Evolutionary conservation across 2,113 vertebrate species (phyloP), one percentile per base, ranked within the genome.

Genomic region (Campylorhamphus procurvoides): DNA sequence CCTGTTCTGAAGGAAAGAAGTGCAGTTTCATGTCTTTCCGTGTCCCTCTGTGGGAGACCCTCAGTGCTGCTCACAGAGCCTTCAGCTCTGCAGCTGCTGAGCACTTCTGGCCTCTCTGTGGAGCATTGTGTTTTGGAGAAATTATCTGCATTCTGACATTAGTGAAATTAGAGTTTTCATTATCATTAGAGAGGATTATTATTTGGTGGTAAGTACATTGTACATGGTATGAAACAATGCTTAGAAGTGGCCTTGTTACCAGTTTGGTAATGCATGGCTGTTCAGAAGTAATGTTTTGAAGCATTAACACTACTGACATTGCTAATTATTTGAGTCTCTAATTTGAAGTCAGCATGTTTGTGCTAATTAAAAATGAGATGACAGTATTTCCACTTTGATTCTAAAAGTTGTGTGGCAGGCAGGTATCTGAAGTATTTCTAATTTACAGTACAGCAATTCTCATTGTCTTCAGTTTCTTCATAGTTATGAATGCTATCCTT

Each of bases 31-130:
- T 3, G 20, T 69, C 35, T 20, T 5, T 76, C 20, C 37, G 29
- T 40, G 18, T 63, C 60, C 71, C 49, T 76, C 83, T 88, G 24
- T 14, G 23, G 56, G 81, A 66, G 18, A 74, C 40, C 53, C 17
- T 35, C 11, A 17, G 35, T 14, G 14, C 27, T 71, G 66, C 74
- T 77, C 4, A 3, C 0, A 17, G 60, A 35, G n/a, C 77, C 11
- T 14, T 10, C 66, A 17, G 35, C 12, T 74, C 83, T 84, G 40
- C n/a, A 46, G 49, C 31, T 31, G 1, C 29, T 29, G 18, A 18
- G 7, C 8, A 0, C 14, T 35, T 25, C 18, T 44, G 49, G 39
- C 39, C 39, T 74, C 33, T 0, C 27, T 28, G 25, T 7, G 0
- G 12, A 49, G 24, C 56, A 59, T 27, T 1, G 0, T 18, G 29